phyloP scores from a whole-genome alignment of 2,888 invertebrate genomes.

The Elegia similella region DNA sequence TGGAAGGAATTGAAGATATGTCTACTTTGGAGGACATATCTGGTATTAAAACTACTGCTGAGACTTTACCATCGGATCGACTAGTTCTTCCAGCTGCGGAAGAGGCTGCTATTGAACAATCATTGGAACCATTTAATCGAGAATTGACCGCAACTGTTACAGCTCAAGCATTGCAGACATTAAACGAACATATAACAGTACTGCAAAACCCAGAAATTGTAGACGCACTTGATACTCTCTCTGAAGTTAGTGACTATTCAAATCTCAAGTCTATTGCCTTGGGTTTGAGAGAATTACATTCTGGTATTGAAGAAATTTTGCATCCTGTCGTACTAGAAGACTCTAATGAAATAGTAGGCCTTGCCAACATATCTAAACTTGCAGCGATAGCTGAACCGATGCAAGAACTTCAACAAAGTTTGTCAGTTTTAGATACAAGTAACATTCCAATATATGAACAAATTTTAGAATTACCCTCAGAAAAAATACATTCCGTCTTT shows the following conservation, averaged over 20 bases:
- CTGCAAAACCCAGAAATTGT: slow-evolving; percentile 59
- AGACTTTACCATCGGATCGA: slow-evolving; percentile 61
- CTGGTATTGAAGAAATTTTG: slow-evolving; percentile 57
- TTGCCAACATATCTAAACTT: slow-evolving; percentile 48
- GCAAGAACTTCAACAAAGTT: slow-evolving; percentile 58
- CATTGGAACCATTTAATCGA: slow-evolving; percentile 34
- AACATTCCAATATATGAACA: slow-evolving; percentile 69
- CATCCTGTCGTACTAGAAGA: slow-evolving; percentile 62
- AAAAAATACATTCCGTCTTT: slow-evolving; percentile 56
- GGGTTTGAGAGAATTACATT: slow-evolving; percentile 51
- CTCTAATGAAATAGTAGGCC: slow-evolving; percentile 42
- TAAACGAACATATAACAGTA: slow-evolving; percentile 57
- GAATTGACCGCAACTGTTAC: slow-evolving; percentile 40
- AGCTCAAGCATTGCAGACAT: slow-evolving; percentile 58
- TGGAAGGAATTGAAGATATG: slow-evolving; percentile 77
- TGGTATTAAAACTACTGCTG: slow-evolving; percentile 79
- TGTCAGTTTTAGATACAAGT: slow-evolving; percentile 57
- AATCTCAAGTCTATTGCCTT: slow-evolving; percentile 56
- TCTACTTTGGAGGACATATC: slow-evolving; percentile 82
- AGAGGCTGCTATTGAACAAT: slow-evolving; percentile 44
- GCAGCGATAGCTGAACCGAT: slow-evolving; percentile 61
- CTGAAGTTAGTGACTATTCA: slow-evolving; percentile 59
- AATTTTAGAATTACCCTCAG: slow-evolving; percentile 57
- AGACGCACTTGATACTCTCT: slow-evolving; percentile 59
- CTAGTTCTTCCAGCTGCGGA: slow-evolving; percentile 52